Evolutionary conservation across 2,113 vertebrate genomes (phyloP), one percentile per base, ranked within the genome.

Genomic region (Indicator indicator): DNA sequence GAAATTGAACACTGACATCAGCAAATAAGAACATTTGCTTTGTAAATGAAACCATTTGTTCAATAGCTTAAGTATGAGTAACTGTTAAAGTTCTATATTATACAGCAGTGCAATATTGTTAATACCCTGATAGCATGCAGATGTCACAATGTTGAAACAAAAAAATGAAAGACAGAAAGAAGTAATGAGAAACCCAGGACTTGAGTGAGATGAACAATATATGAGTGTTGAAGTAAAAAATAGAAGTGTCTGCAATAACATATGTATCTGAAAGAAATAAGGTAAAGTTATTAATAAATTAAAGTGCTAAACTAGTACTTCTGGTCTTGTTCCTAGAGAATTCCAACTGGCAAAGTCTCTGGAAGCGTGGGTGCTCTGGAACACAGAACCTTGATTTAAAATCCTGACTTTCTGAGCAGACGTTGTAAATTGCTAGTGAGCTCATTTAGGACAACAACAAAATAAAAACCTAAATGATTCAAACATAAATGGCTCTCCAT

Each of bases 211-310:
- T 65, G 94, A 96, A 88, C 63, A 83, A 71, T 88, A 73, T 91
- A 87, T 54, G 73, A 74, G 74, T 92, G 68, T 81, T 93, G 82
- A 86, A 96, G 90, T 92, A 93, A 88, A 94, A 96, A 97, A 96
- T 92, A 96, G 86, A 97, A 94, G 56, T 0, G 3, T 62, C 54
- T 88, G 80, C 86, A 96, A 92, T 84, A 95, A 83, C 74, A 78
- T 72, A 92, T 69, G 62, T 79, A 96, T 94, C 91, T 95, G 91
- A 93, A 89, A 96, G 89, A 93, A 97, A 74, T 85, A 97, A 95
- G 96, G 96, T 88, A 94, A 95, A 94, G 83, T 77, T 94, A 97
- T 95, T 96, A 97, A 96, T 96, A 97, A 94, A 96, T 81, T 80
- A 71, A 96, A 97, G 67, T 63, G 86, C 93, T 90, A 87, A 83